Conservation (phyloP, 1,140 invertebrate genomes). For the Acromyrmex heyeri region DNA sequence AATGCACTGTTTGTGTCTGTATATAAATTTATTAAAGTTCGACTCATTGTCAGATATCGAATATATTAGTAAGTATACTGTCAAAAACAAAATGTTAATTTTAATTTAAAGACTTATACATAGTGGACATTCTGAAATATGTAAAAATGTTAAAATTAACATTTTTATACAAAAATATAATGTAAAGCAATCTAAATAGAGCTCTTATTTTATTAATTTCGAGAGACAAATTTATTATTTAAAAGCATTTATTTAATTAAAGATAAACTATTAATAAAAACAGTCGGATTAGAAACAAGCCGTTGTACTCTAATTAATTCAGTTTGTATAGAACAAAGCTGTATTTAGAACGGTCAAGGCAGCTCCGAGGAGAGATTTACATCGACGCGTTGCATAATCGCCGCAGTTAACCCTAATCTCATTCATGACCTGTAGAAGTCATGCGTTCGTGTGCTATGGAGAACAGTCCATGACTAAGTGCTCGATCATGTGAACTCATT, state of each 20-base stretch:
- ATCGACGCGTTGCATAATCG: constrained; percentile 55
- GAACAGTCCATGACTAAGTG: constrained; percentile 59
- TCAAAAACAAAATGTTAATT: no score
- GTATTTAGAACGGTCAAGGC: not conserved
- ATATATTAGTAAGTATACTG: not conserved
- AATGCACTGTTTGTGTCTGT: not conserved
- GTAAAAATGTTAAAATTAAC: no score
- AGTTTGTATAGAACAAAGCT: not conserved
- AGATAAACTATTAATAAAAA: not conserved
- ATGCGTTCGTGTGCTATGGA: constrained; percentile 22
- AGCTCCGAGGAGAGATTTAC: constrained; percentile 37
- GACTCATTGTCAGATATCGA: not conserved
- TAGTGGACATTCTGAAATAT: no score
- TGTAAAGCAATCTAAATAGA: not conserved
- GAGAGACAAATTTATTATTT: not conserved
- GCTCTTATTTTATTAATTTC: not conserved
- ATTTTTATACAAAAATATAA: not conserved
- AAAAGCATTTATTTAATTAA: not conserved
- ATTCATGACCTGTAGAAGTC: constrained; percentile 59
- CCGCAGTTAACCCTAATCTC: constrained; percentile 56
- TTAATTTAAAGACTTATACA: no score
- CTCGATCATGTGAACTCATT: constrained; percentile 63
- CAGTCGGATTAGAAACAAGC: not conserved
- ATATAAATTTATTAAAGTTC: not conserved
- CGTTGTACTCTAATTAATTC: not conserved